Percentiles rank a stretch among this genome's conserved stretches.
These are phyloP conservation scores for Agrotis puta DNA, from an alignment of 2,888 invertebrate species.

Conservation along the genomic window DNA sequence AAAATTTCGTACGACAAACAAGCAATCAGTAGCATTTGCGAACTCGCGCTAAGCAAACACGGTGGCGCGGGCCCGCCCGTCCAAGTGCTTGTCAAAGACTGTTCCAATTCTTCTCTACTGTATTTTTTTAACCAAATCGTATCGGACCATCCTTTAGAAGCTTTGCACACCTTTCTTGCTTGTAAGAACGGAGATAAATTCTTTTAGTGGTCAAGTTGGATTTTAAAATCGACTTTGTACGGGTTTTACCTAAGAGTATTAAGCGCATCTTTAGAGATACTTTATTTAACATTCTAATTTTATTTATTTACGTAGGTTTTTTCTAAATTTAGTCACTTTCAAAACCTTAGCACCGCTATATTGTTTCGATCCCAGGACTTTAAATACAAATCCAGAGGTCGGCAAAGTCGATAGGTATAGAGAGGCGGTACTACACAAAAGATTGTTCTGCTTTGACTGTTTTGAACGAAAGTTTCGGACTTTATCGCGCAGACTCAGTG, in stretches of 20 bases:
- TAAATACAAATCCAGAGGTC: conserved; percentile 34
- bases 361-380: conserved; percentile 7
- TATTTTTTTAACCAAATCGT: conserved; percentile 79
- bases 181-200: conserved; percentile 39
- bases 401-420: conserved; percentile 6
- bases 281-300: no score
- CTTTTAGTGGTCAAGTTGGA: conserved; percentile 13
- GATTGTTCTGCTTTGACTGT: conserved; percentile 73
- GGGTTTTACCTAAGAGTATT: neutral
- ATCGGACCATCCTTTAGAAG: conserved; percentile 66
- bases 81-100: conserved; percentile 84
- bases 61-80: conserved; percentile 67
- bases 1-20: conserved; percentile 87
- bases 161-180: conserved; percentile 67
- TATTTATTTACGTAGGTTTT: neutral
- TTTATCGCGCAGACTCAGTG: conserved; percentile 72
- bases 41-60: conserved; percentile 84
- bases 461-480: conserved; percentile 71
- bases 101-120: conserved; percentile 76
- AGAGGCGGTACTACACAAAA: conserved; percentile 61
- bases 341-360: neutral
- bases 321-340: neutral
- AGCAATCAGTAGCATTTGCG: conserved; percentile 88
- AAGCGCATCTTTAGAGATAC: neutral
- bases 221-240: conserved; percentile 1